A percentile compares a stretch with the other conserved stretches of the same genome.
Conservation (phyloP, 2,797 vertebrate species). For the Okamejei kenojei region DNA sequence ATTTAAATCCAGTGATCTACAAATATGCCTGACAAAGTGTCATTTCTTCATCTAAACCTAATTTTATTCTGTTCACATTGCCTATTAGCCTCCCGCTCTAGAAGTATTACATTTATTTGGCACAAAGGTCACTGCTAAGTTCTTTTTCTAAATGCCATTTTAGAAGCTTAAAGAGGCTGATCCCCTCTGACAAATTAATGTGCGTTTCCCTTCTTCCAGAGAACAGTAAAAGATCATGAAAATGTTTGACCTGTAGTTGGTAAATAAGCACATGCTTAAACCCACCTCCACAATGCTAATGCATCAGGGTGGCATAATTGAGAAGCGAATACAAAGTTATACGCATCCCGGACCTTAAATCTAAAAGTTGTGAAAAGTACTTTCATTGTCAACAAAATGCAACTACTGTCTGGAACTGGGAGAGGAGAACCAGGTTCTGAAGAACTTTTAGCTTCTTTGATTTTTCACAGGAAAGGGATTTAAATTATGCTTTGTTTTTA, state of each 20-base stretch:
- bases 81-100: background rate
- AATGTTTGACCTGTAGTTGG: background rate
- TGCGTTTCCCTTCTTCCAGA: background rate
- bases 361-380: background rate
- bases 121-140: background rate
- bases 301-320: background rate
- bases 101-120: background rate
- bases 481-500: background rate
- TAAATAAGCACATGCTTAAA: background rate
- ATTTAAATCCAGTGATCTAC: background rate
- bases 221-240: background rate
- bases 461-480: background rate
- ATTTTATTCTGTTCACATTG: background rate
- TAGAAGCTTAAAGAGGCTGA: no score
- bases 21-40: background rate
- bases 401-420: background rate
- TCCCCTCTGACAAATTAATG: no score
- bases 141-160: background rate
- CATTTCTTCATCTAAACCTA: background rate
- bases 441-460: background rate
- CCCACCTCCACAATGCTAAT: background rate
- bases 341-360: background rate
- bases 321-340: background rate
- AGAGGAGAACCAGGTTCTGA: background rate
- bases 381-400: background rate